These are phyloP conservation scores for Sprattus sprattus DNA, from an alignment of 2,113 vertebrate genomes.

Conservation along the genomic window DNA sequence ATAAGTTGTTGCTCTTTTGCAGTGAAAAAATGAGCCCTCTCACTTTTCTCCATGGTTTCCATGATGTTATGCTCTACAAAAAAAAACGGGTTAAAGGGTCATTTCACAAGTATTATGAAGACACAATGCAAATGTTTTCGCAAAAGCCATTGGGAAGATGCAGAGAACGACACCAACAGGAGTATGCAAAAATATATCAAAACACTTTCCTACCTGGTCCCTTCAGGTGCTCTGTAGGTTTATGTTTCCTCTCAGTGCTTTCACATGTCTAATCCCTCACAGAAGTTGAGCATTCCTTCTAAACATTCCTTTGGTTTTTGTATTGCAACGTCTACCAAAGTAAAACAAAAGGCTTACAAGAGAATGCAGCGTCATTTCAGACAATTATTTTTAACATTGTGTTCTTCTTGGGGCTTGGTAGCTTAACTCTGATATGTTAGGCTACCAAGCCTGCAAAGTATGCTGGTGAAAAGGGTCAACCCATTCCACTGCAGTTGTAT, in stretches of 20 bases:
- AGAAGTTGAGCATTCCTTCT: background rate
- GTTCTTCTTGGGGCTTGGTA: too few relatives aligned
- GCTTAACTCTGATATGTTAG: background rate
- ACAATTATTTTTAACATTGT: too few relatives aligned
- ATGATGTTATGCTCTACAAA: background rate
- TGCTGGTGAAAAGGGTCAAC: too few relatives aligned
- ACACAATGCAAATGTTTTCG: too few relatives aligned
- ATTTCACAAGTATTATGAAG: background rate
- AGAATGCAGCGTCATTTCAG: background rate
- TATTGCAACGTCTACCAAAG: background rate
- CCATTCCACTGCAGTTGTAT: background rate
- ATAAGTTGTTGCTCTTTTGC: background rate
- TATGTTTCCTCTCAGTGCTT: too few relatives aligned
- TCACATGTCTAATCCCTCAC: too few relatives aligned
- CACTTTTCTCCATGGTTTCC: conserved; percentile 7
- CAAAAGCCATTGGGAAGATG: too few relatives aligned
- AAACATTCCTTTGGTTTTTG: background rate
- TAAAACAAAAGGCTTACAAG: background rate
- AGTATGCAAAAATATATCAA: too few relatives aligned
- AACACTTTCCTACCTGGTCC: background rate
- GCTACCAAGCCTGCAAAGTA: background rate
- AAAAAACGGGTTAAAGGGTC: background rate
- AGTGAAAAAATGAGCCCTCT: conserved; percentile 12
- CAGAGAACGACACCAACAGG: too few relatives aligned
- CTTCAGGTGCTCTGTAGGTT: background rate